Evolutionary conservation across 2,113 vertebrate species (phyloP).

Genomic region (Alexandromys fortis): DNA sequence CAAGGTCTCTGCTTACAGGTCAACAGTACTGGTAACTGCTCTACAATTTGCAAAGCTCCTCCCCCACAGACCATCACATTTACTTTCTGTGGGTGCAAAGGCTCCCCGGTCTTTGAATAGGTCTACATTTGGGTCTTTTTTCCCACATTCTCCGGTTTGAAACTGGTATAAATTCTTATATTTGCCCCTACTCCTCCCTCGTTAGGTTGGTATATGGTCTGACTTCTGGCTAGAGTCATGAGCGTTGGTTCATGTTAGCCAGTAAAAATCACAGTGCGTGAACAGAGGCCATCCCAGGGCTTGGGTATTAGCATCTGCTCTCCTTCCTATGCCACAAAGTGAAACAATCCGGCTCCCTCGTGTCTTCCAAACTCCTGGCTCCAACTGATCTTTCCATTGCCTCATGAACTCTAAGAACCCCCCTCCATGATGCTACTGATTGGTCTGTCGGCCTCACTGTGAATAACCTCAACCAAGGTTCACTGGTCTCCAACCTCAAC

Average conservation of each 20-base stretch:
- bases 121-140: background rate
- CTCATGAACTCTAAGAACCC: background rate
- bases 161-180: background rate
- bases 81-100: background rate
- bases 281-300: background rate
- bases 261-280: background rate
- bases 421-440: background rate
- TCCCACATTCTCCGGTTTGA: background rate
- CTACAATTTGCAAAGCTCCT: background rate
- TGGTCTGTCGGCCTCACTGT: background rate
- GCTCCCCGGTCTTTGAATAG: background rate
- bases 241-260: background rate
- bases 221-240: background rate
- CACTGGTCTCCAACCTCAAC: no score
- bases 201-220: background rate
- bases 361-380: background rate
- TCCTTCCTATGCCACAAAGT: background rate
- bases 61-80: background rate
- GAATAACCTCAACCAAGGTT: background rate
- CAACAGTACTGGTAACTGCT: background rate
- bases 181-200: background rate
- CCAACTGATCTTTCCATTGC: background rate
- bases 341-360: background rate
- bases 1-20: conserved; percentile 1
- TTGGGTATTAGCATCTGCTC: background rate